These are phyloP conservation scores for Pelodytes ibericus DNA, from an alignment of 2,797 vertebrate genomes.

Conservation along the genomic window DNA sequence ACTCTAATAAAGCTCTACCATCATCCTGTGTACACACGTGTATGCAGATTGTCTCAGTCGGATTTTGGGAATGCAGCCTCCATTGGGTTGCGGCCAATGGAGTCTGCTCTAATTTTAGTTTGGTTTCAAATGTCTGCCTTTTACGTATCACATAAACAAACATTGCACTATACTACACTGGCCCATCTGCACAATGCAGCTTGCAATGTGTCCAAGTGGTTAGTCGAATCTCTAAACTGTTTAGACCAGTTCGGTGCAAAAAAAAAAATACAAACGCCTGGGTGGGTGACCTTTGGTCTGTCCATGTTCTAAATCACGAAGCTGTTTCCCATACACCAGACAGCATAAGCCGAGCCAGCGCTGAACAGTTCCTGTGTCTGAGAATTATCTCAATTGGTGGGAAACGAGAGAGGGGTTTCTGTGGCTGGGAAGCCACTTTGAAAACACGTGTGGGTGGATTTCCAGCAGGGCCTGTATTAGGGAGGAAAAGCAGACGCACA, in stretches of 20 bases:
- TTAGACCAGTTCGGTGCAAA: background rate
- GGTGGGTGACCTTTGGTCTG: conserved; percentile 19
- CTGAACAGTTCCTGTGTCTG: background rate
- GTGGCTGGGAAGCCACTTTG: conserved; percentile 38
- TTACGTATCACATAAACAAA: background rate
- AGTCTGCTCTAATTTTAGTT: background rate
- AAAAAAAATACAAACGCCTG: conserved; percentile 10
- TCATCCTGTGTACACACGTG: no score
- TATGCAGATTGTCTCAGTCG: no score
- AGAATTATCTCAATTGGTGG: conserved; percentile 15
- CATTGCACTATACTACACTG: background rate
- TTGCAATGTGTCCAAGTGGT: background rate
- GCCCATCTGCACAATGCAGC: background rate
- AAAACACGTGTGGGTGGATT: conserved; percentile 53
- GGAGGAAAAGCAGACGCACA: conserved; percentile 47
- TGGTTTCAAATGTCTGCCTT: background rate
- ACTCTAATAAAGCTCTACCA: no score
- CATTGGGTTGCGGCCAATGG: no score
- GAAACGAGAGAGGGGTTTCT: conserved; percentile 41
- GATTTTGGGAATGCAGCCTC: no score
- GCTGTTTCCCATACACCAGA: conserved; percentile 15
- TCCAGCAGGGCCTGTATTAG: conserved; percentile 47
- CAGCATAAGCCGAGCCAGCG: background rate
- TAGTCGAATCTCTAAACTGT: background rate
- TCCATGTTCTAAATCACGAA: background rate